Evolutionary conservation across 1,140 invertebrate species (phyloP).

Genomic region (Aethina tumida): DNA sequence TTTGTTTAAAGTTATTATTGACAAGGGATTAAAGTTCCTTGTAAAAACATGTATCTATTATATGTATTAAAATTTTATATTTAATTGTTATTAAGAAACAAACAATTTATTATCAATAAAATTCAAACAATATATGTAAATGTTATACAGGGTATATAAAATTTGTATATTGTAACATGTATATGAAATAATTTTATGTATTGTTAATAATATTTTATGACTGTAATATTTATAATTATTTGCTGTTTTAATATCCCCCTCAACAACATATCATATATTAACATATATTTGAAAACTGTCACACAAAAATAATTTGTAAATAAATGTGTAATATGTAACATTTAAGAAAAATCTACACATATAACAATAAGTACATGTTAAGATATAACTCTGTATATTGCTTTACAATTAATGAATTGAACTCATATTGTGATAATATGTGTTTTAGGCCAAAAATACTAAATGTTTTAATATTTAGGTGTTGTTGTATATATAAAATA

Average conservation of each 20-base stretch:
- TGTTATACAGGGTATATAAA: too few relatives aligned
- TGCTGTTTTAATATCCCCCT: neutral
- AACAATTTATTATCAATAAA: too few relatives aligned
- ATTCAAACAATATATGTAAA: too few relatives aligned
- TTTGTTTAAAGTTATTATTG: neutral
- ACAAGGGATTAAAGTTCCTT: neutral
- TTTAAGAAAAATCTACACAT: slow-evolving; percentile 2
- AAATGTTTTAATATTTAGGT: too few relatives aligned
- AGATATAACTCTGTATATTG: slow-evolving; percentile 10
- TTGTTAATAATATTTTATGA: too few relatives aligned
- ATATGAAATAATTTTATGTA: too few relatives aligned
- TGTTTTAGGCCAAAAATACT: too few relatives aligned
- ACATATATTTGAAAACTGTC: neutral
- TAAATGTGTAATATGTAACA: slow-evolving; percentile 9
- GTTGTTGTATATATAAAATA: too few relatives aligned
- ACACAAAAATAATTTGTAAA: slow-evolving; percentile 2
- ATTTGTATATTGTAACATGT: too few relatives aligned
- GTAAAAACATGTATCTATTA: neutral
- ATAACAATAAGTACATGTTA: slow-evolving; percentile 4
- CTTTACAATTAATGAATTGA: slow-evolving; percentile 19
- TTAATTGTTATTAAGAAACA: too few relatives aligned
- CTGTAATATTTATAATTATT: neutral
- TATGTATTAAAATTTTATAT: neutral
- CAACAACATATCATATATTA: neutral
- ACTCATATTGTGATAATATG: slow-evolving; percentile 29